Base-by-base conservation (phyloP, 1,140 invertebrate genomes). In the Sminthurinus signatus region DNA sequence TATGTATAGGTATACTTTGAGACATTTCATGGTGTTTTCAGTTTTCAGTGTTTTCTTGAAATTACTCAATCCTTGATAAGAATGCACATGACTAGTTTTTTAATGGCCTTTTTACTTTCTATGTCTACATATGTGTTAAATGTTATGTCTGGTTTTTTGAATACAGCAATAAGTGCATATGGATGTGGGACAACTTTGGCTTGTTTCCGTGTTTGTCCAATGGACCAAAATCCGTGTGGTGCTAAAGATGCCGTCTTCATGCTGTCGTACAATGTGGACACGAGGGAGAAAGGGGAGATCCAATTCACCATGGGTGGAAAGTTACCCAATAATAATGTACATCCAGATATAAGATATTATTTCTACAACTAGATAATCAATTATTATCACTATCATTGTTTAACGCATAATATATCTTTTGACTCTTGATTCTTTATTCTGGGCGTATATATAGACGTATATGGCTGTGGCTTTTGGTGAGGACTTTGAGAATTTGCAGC, bases 291-390 rank as follows among this genome's bases (percentile, higher is more conserved):
- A 27, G 23, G 64, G 25, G 64, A 71, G 29, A 39, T 71, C 15
- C 48, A 68, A 36, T 71, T 71, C 32, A 71, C 70, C 4, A 48
- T 71, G 32, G 70, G 70, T 23, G 70, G 70, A 55, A 46, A 29
- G 10, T 25, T 71, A 17, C 27, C 12, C 1, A 32, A 36, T 25
- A 71, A 71, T 28, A 62, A 66, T 46, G 69, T 71, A 61, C n/a
- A n/a, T n/a, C n/a, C n/a, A 50, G 46, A 15, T 8, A 36, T 36
- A 5, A 36, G 15, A 36, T 15, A 36, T 15, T 36, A 36, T 15
- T 48, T n/a, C n/a, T n/a, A n/a, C n/a, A n/a, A n/a, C n/a, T n/a
- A n/a, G n/a, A n/a, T n/a, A n/a, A n/a, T n/a, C n/a, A n/a, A n/a
- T n/a, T n/a, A n/a, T n/a, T n/a, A n/a, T n/a, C n/a, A n/a, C n/a